Evolutionary conservation across 1,140 invertebrate species (phyloP).

Genomic region (Vanessa tameamea): DNA sequence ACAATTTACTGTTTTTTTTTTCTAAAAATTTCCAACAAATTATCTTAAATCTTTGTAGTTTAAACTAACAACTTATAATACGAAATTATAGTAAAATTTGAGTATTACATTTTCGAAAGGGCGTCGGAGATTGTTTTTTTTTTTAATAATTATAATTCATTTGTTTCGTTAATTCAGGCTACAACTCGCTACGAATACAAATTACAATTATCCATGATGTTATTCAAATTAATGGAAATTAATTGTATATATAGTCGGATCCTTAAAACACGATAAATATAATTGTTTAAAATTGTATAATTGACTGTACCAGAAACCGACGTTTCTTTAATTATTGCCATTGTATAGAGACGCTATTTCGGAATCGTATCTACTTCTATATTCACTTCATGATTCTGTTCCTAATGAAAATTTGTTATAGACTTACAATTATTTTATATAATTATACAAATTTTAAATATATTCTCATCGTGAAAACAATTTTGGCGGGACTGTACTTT

Average conservation of each 20-base stretch:
- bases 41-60: neutral
- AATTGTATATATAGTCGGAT: conserved; percentile 1
- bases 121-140: neutral
- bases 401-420: conserved; percentile 1
- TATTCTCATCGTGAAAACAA: conserved; percentile 12
- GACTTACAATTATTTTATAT: conserved; percentile 10
- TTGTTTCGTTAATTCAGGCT: neutral
- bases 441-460: neutral
- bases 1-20: neutral
- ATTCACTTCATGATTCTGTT: neutral
- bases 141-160: neutral
- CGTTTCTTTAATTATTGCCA: conserved; percentile 49
- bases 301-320: conserved; percentile 53
- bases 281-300: conserved; percentile 41
- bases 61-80: neutral
- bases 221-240: conserved; percentile 1
- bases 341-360: conserved; percentile 36
- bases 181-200: neutral
- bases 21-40: neutral
- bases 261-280: conserved; percentile 1
- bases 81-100: neutral
- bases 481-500: conserved; percentile 26
- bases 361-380: conserved; percentile 15
- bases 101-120: neutral
- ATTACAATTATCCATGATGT: neutral